Percentiles rank a stretch among this genome's conserved stretches.
phyloP scores from a whole-genome alignment of 2,888 invertebrate genomes.

The Andrena trimmerana region DNA sequence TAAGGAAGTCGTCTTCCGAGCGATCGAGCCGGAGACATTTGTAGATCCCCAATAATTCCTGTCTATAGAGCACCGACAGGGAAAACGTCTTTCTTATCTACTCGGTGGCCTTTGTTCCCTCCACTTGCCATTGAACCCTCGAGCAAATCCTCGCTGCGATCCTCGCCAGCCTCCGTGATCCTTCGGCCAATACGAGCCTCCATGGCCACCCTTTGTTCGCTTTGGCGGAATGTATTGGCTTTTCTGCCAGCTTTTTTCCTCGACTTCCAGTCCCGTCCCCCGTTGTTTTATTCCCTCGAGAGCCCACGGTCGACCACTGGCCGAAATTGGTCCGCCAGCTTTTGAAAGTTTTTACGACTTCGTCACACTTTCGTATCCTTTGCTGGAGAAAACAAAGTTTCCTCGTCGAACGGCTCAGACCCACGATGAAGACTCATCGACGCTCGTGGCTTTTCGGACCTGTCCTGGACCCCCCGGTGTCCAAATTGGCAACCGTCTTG shows the following conservation, averaged over 20 bases:
- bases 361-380: conserved; percentile 29
- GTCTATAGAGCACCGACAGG: background rate
- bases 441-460: background rate
- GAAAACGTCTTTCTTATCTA: conserved; percentile 9
- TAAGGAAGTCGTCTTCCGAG: background rate
- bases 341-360: conserved; percentile 40
- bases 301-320: conserved; percentile 39
- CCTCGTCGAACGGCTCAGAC: background rate
- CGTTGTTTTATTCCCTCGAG: conserved; percentile 54
- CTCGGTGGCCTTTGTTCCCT: conserved; percentile 11
- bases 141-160: conserved; percentile 50
- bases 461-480: background rate
- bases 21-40: background rate
- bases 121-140: conserved; percentile 45
- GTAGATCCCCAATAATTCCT: background rate
- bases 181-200: conserved; percentile 42
- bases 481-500: background rate
- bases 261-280: conserved; percentile 57
- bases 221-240: conserved; percentile 51
- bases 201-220: conserved; percentile 65
- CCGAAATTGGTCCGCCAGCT: conserved; percentile 50
- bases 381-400: conserved; percentile 17
- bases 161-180: conserved; percentile 51
- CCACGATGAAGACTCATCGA: background rate
- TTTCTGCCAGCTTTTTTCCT: conserved; percentile 53